A percentile compares a stretch with the other conserved stretches of the same genome.
Evolutionary conservation across 2,113 vertebrate genomes (phyloP).

Genomic region (Ovis aries): DNA sequence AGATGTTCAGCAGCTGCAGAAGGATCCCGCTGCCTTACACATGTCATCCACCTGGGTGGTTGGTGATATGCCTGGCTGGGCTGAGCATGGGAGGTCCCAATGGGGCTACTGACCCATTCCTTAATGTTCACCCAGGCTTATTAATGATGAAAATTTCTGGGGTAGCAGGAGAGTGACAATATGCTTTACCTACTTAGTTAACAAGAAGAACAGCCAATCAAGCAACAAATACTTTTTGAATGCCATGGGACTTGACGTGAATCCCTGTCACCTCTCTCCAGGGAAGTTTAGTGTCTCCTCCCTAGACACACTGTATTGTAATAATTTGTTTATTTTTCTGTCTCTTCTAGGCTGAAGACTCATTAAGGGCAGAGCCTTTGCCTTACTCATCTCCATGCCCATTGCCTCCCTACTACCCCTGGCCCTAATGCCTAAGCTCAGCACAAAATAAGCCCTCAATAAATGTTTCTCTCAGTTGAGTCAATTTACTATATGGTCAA

Average conservation of each 20-base stretch:
- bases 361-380: not conserved
- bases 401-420: not conserved
- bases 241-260: not conserved
- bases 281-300: not conserved
- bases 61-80: not conserved
- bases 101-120: not conserved
- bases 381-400: not conserved
- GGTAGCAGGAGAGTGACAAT: not conserved
- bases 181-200: not conserved
- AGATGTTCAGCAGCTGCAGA: not conserved
- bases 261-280: not conserved
- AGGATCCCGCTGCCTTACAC: not conserved
- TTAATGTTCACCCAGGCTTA: not conserved
- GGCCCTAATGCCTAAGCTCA: not conserved
- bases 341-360: not conserved
- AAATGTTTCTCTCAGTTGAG: not conserved
- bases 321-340: not conserved
- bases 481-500: not conserved
- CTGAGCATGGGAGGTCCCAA: not conserved
- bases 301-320: not conserved
- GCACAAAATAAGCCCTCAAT: not conserved
- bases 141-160: not conserved
- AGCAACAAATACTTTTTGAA: not conserved
- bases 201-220: not conserved
- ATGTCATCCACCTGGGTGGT: not conserved